phyloP scores from a whole-genome alignment of 2,113 vertebrate genomes.

The Ptilorrhoa leucosticta region DNA sequence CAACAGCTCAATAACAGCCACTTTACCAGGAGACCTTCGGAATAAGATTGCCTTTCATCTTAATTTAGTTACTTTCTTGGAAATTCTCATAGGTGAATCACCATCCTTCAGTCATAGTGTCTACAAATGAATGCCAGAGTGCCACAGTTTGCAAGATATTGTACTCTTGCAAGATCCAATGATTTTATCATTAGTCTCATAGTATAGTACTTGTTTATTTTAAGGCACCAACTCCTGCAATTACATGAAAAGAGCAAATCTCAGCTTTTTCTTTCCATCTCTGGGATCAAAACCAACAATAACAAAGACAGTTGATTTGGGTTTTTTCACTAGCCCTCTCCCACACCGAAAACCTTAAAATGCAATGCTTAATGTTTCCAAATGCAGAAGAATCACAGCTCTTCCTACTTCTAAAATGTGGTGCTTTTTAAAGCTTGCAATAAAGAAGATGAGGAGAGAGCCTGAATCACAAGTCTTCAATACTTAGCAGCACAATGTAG shows the following conservation, averaged over 20 bases:
- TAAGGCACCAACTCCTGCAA: neutral
- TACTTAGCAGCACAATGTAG: neutral
- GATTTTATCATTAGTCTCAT: neutral
- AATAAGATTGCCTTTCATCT: neutral
- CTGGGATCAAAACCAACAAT: neutral
- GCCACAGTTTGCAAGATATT: neutral
- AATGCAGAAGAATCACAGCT: neutral
- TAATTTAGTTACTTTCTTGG: neutral
- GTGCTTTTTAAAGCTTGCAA: neutral
- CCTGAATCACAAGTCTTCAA: neutral
- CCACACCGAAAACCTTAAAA: neutral
- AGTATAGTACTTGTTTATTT: neutral
- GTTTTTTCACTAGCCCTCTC: neutral
- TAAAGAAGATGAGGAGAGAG: neutral
- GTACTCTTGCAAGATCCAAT: neutral
- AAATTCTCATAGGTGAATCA: neutral
- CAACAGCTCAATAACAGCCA: neutral
- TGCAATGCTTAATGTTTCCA: neutral
- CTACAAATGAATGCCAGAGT: neutral
- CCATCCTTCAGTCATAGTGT: neutral
- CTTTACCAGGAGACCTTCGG: neutral
- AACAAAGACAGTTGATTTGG: neutral
- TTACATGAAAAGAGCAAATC: neutral
- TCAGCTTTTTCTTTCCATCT: neutral
- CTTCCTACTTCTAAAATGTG: neutral